Conservation (phyloP, 2,113 vertebrate genomes). For the Cryptoleucopteryx plumbea region DNA sequence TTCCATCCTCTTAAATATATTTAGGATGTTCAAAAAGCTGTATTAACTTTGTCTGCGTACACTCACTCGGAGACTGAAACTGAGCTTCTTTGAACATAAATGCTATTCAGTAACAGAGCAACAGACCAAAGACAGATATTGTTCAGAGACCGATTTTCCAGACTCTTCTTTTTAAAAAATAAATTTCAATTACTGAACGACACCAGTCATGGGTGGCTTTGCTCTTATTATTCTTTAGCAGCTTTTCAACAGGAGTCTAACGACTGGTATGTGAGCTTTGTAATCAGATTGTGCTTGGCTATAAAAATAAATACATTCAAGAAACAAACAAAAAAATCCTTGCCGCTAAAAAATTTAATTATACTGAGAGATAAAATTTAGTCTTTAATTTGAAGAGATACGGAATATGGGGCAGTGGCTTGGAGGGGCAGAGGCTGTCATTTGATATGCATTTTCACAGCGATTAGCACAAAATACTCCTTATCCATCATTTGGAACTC, state of each 20-base stretch:
- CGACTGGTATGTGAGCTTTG: not conserved
- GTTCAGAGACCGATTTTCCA: not conserved
- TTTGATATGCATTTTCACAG: not conserved
- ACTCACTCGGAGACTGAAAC: not conserved
- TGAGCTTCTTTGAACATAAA: not conserved
- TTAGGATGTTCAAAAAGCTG: not conserved
- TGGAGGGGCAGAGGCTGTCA: not conserved
- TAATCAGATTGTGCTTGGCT: not conserved
- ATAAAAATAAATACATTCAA: not conserved
- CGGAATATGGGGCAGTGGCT: not conserved
- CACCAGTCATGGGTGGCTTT: not conserved
- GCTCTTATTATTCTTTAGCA: not conserved
- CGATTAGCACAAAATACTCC: not conserved
- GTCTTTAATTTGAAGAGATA: not conserved
- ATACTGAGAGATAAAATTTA: not conserved
- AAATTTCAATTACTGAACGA: not conserved
- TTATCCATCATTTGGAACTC: not conserved
- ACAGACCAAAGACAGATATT: not conserved
- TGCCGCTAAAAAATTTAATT: not conserved
- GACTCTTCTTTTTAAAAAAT: not conserved
- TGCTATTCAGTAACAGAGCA: not conserved
- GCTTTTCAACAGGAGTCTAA: not conserved
- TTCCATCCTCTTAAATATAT: not conserved
- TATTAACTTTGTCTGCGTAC: not conserved
- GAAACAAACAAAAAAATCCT: not conserved